phyloP scores from a whole-genome alignment of 2,113 vertebrate species.

The Elaphurus davidianus region DNA sequence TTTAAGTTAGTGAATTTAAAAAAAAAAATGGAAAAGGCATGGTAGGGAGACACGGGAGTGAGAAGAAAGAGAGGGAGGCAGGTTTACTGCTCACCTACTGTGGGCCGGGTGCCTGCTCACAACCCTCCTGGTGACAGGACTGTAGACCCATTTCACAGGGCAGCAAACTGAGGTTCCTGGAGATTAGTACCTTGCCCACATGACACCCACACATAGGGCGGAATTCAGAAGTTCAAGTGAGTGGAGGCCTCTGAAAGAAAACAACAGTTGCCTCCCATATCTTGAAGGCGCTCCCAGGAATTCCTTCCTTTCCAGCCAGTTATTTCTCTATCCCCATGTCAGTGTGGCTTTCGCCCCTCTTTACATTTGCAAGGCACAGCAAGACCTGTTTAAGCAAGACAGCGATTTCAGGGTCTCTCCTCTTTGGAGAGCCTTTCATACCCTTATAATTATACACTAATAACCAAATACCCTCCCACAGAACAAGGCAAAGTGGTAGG shows the following conservation, averaged over 20 bases:
- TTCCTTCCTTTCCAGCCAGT: fast-evolving
- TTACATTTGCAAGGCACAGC: fast-evolving
- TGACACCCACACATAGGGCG: fast-evolving
- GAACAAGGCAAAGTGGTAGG: not conserved
- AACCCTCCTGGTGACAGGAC: fast-evolving
- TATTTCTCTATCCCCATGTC: fast-evolving
- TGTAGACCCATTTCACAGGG: not conserved
- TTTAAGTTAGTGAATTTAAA: not conserved
- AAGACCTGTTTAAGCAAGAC: not conserved
- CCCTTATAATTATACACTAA: not conserved
- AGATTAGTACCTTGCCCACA: too few species aligned
- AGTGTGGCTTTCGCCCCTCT: fast-evolving
- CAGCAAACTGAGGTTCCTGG: not conserved
- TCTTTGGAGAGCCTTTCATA: not conserved
- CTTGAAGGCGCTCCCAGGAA: fast-evolving
- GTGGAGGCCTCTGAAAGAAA: not conserved
- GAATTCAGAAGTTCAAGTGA: not conserved
- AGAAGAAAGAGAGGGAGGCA: not conserved
- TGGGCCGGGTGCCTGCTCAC: fast-evolving
- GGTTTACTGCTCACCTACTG: fast-evolving
- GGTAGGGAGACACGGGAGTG: not conserved
- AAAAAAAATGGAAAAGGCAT: not conserved
- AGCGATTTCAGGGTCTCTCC: fast-evolving
- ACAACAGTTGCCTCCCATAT: fast-evolving
- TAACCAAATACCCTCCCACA: fast-evolving